These are phyloP conservation scores for Microtus montanus DNA, from an alignment of 2,113 vertebrate species.

Conservation along the genomic window DNA sequence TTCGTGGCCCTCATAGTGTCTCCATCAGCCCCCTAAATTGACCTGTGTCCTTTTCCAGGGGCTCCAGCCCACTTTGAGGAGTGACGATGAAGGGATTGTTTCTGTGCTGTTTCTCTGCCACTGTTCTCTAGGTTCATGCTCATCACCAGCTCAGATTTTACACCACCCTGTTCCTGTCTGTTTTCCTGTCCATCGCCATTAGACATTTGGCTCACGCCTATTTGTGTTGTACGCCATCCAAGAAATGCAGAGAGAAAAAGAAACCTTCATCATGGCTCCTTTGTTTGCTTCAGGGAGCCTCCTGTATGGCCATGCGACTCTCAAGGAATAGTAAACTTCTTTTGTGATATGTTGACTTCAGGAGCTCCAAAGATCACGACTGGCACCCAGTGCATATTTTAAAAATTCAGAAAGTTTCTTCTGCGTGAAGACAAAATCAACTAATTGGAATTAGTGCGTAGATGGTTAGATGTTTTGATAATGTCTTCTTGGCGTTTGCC, in stretches of 20 bases:
- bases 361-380: conserved; percentile 69
- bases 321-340: conserved; percentile 85
- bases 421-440: conserved; percentile 19
- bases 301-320: conserved; percentile 79
- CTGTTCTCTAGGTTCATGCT: conserved; percentile 74
- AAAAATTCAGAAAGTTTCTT: conserved; percentile 64
- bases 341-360: conserved; percentile 74
- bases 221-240: conserved; percentile 86
- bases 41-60: background rate
- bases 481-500: conserved; percentile 68
- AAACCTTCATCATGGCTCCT: conserved; percentile 84
- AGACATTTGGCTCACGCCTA: conserved; percentile 85
- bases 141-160: conserved; percentile 79
- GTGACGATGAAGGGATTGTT: conserved; percentile 3
- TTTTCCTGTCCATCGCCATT: conserved; percentile 82
- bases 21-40: background rate
- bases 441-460: conserved; percentile 71
- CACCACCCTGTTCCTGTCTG: conserved; percentile 85
- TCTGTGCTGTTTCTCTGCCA: conserved; percentile 54
- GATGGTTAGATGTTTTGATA: conserved; percentile 62
- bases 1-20: background rate
- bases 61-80: background rate
- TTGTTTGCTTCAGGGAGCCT: conserved; percentile 82
- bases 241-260: conserved; percentile 82
- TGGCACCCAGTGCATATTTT: conserved; percentile 51